Percentiles rank a stretch among this genome's conserved stretches.
phyloP scores from a whole-genome alignment of 2,113 vertebrate genomes.

The Sterrhoptilus dennistouni region DNA sequence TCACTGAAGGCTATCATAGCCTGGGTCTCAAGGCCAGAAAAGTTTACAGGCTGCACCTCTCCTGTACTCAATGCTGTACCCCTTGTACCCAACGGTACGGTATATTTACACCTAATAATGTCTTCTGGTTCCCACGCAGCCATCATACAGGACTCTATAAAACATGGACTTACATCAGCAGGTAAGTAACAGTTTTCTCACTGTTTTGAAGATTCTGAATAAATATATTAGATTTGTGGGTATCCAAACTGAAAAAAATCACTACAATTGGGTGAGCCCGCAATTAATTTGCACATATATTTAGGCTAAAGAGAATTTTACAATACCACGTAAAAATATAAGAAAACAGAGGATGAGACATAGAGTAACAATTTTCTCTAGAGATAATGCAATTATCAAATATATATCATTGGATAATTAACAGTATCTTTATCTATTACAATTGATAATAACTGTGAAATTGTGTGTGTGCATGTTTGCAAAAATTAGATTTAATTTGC shows the following conservation, averaged over 20 bases:
- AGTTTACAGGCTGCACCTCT: constrained; percentile 69
- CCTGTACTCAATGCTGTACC: constrained; percentile 69
- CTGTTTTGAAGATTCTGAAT: background rate
- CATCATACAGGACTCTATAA: constrained; percentile 70
- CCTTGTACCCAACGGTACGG: constrained; percentile 52
- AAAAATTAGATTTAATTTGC: background rate
- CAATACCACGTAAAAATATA: background rate
- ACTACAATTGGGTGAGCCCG: background rate
- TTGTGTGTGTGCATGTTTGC: fast-evolving
- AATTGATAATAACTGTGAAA: background rate
- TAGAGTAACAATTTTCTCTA: background rate
- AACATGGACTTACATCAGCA: constrained; percentile 65
- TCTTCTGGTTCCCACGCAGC: constrained; percentile 71
- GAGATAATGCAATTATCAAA: background rate
- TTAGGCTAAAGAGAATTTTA: background rate
- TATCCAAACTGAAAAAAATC: background rate
- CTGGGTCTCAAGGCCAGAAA: constrained; percentile 64
- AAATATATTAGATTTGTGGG: background rate
- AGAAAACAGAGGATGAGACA: background rate
- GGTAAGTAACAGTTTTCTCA: constrained; percentile 75
- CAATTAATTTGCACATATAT: background rate
- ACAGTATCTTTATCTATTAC: background rate
- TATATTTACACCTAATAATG: constrained; percentile 71
- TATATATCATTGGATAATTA: background rate
- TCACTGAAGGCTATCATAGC: constrained; percentile 69